phyloP scores from a whole-genome alignment of 2,113 vertebrate genomes.

The Percina caprodes region DNA sequence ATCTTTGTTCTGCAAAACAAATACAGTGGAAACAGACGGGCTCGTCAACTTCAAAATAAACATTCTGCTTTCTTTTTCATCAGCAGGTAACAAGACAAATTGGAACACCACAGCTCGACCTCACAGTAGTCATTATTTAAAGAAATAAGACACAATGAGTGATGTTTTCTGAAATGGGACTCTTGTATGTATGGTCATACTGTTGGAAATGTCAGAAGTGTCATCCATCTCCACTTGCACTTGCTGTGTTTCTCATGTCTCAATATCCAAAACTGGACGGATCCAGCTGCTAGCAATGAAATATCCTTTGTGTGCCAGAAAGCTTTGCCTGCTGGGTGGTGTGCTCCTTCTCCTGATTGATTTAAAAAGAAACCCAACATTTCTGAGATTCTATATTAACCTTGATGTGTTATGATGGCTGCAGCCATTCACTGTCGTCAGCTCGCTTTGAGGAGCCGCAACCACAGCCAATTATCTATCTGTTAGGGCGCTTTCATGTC shows the following conservation, averaged over 20 bases:
- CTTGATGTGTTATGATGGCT: slow-evolving; percentile 62
- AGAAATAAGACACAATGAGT: slow-evolving; percentile 13
- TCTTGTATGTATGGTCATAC: not conserved
- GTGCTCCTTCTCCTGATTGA: not conserved
- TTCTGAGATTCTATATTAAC: slow-evolving; percentile 57
- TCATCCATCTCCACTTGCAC: slow-evolving; percentile 9
- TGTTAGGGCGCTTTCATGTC: slow-evolving; percentile 52
- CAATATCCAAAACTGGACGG: slow-evolving; percentile 3
- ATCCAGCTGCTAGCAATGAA: not conserved
- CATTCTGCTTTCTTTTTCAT: slow-evolving; percentile 40
- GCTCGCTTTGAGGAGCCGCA: slow-evolving; percentile 44
- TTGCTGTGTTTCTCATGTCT: not conserved
- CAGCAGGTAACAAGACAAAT: slow-evolving; percentile 35
- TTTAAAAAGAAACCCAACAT: slow-evolving; percentile 26
- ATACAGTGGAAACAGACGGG: slow-evolving; percentile 30
- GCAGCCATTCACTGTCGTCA: slow-evolving; percentile 50
- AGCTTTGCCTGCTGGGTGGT: slow-evolving; percentile 23
- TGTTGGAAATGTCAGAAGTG: slow-evolving; percentile 23
- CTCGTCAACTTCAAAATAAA: slow-evolving; percentile 39
- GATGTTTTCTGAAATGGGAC: slow-evolving; percentile 18
- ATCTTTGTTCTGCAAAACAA: slow-evolving; percentile 33
- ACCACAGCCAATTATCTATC: slow-evolving; percentile 57
- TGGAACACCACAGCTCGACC: slow-evolving; percentile 9
- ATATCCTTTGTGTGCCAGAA: slow-evolving; percentile 7
- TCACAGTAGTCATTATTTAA: slow-evolving; percentile 34